Evolutionary conservation across 2,888 invertebrate species (phyloP), one percentile per base, ranked within the genome.

Genomic region (Dryobotodes eremita): DNA sequence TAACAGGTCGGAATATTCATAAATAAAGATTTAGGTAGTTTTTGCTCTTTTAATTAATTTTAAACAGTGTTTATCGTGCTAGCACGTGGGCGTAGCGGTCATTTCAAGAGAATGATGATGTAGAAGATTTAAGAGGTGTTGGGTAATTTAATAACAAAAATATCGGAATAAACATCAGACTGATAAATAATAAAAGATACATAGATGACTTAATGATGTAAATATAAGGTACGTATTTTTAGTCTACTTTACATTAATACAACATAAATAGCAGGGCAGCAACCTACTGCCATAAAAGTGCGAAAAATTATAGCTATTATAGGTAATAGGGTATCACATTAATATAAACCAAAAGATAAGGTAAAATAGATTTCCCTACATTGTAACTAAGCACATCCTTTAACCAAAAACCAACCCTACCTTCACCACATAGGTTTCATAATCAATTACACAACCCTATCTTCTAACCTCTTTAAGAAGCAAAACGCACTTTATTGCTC

Each of bases 1-100:
- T 86, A 84, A 80, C 86, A 85, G 77, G 70, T 66, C 23, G 11
- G 69, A 85, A 88, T 80, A 83, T 88, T 85, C 66, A 85, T 80
- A 83, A 78, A 82, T 86, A 79, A 79, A 76, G 68, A 68, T 82
- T 75, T 70, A 57, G 31, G 23, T 75, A 42, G 5, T 50, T 71
- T 79, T 75, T 66, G 71, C 73, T 75, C 66, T 85, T 76, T 84
- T 79, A 86, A 88, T 88, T 88, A 86, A 84, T 86, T 86, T 88
- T 71, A 69, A 72, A 82, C 71, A 79, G 71, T 74, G 62, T 79
- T 74, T 85, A 71, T 74, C 64, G 59, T 70, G 81, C 80, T 62
- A 26, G 77, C 78, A 82, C 80, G 89, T 88, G 85, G 87, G 83
- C 76, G 87, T 77, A 69, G 66, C 71, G 87, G n/a, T 72, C 55